Evolutionary conservation across 2,888 invertebrate genomes (phyloP).

Genomic region (Gibbula magus): DNA sequence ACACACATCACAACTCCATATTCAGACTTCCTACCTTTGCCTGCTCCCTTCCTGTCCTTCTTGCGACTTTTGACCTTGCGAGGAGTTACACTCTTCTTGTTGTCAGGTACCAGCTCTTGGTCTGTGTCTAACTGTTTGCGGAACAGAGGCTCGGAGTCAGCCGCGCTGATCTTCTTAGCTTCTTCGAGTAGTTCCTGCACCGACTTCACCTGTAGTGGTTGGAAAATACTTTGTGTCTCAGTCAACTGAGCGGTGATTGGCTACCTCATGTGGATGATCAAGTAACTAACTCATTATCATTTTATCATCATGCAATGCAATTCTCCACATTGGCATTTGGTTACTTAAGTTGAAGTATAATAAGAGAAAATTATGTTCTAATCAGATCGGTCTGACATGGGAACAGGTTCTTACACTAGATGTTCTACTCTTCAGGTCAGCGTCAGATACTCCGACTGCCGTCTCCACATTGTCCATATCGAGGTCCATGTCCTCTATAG

Average conservation of each 20-base stretch:
- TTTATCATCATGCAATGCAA: no score
- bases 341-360: no score
- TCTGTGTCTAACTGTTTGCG: constrained; percentile 44
- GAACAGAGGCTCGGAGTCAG: constrained; percentile 56
- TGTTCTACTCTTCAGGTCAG: constrained; percentile 39
- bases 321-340: no score
- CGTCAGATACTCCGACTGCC: constrained; percentile 47
- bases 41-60: constrained; percentile 3
- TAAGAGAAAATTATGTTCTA: no score
- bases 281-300: no score
- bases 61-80: neutral
- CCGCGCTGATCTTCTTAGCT: constrained; percentile 64
- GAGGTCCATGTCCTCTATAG: constrained; percentile 52
- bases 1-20: neutral
- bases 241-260: no score
- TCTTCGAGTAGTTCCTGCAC: constrained; percentile 70
- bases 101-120: neutral
- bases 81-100: neutral
- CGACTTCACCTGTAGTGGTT: constrained; percentile 58
- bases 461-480: constrained; percentile 58
- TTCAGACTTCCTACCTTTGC: neutral
- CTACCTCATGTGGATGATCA: no score
- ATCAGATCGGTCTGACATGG: no score
- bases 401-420: constrained; percentile 39
- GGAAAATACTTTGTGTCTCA: neutral